A percentile compares a stretch with the other conserved stretches of the same genome.
phyloP scores from a whole-genome alignment of 2,797 vertebrate species.

The Acanthurus lineatus region DNA sequence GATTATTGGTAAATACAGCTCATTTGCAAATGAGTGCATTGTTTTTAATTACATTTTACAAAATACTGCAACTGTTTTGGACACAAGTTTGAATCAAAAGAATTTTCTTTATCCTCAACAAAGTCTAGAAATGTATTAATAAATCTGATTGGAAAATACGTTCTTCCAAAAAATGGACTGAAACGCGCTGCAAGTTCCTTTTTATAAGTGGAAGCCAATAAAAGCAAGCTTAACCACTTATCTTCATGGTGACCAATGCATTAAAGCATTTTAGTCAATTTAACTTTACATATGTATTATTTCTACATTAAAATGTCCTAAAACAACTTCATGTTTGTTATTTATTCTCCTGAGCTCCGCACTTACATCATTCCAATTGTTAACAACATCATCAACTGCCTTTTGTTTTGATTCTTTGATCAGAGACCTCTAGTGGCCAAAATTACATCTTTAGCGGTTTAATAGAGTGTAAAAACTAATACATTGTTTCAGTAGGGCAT shows the following conservation, averaged over 20 bases:
- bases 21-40: too few species aligned
- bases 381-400: too few species aligned
- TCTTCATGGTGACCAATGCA: background rate
- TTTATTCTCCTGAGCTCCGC: too few species aligned
- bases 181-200: background rate
- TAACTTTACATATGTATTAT: too few species aligned
- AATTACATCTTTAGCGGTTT: background rate
- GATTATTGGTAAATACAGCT: too few species aligned
- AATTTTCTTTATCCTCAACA: background rate
- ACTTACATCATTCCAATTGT: too few species aligned
- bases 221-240: slow-evolving; percentile 1
- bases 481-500: background rate
- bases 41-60: too few species aligned
- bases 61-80: too few species aligned
- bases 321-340: too few species aligned
- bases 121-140: background rate
- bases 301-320: too few species aligned
- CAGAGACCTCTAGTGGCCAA: too few species aligned
- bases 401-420: too few species aligned
- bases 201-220: background rate
- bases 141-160: background rate
- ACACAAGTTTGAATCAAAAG: background rate
- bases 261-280: slow-evolving; percentile 5
- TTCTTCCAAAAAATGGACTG: background rate
- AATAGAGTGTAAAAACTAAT: slow-evolving; percentile 1